Conservation (phyloP, 2,113 vertebrate genomes). For the Syngnathus floridae region DNA sequence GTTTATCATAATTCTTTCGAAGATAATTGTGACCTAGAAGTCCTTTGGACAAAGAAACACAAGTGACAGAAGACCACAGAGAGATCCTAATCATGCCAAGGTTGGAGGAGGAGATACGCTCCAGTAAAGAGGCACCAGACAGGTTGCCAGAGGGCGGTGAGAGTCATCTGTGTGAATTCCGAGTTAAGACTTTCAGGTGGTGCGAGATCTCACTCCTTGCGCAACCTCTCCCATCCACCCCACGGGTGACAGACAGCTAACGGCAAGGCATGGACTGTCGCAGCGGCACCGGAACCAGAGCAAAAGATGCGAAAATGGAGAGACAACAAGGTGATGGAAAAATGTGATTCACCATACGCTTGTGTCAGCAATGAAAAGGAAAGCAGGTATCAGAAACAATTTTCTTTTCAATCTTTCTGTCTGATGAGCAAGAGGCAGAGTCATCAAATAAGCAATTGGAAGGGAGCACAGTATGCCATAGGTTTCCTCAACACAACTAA, state of each 20-base stretch:
- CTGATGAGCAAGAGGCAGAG: neutral
- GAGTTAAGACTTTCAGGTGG: slow-evolving; percentile 50
- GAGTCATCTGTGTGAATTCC: slow-evolving; percentile 58
- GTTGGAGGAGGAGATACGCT: slow-evolving; percentile 21
- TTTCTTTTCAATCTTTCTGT: neutral
- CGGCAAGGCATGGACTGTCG: slow-evolving; percentile 48
- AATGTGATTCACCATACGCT: slow-evolving; percentile 8
- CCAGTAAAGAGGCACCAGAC: slow-evolving; percentile 42
- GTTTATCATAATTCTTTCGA: slow-evolving; percentile 17
- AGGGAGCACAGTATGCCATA: neutral
- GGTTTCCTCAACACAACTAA: neutral
- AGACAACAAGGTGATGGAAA: slow-evolving; percentile 1
- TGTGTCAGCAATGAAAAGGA: slow-evolving; percentile 7
- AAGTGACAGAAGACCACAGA: slow-evolving; percentile 22
- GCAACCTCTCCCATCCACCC: slow-evolving; percentile 4
- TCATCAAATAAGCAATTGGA: neutral
- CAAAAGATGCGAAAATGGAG: neutral
- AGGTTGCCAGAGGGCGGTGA: slow-evolving; percentile 47
- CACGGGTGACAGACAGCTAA: slow-evolving; percentile 51
- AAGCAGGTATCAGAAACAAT: neutral
- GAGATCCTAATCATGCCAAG: slow-evolving; percentile 36
- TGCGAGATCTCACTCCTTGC: slow-evolving; percentile 48
- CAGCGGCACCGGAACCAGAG: slow-evolving; percentile 35
- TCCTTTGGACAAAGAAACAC: slow-evolving; percentile 23
- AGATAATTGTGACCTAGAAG: slow-evolving; percentile 33